These are phyloP conservation scores for Andrena minutula DNA, from an alignment of 2,888 invertebrate species.

Conservation along the genomic window DNA sequence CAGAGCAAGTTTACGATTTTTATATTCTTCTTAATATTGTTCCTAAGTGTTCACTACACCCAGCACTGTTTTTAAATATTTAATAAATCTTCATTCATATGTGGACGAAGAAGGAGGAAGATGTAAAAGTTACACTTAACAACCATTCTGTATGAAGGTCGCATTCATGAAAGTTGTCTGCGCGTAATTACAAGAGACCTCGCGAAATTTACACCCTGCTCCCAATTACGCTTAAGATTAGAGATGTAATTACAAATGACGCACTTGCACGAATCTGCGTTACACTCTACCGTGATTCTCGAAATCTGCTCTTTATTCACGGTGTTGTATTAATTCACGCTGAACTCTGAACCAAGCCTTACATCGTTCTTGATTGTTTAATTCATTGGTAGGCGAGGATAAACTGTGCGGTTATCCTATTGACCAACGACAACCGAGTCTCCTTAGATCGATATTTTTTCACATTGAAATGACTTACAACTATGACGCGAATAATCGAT, in stretches of 20 bases:
- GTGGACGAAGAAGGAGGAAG: background rate
- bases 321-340: conserved; percentile 32
- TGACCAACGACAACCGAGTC: background rate
- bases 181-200: conserved; percentile 56
- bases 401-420: background rate
- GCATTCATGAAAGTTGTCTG: conserved; percentile 49
- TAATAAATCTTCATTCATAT: background rate
- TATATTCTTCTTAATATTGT: no score
- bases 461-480: no score
- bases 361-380: conserved; percentile 5
- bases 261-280: conserved; percentile 53
- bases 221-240: conserved; percentile 59
- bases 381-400: background rate
- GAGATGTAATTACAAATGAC: conserved; percentile 68
- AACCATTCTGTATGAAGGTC: conserved; percentile 31
- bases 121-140: conserved; percentile 12
- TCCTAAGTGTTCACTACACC: no score
- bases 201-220: conserved; percentile 53
- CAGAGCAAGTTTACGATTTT: no score
- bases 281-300: conserved; percentile 47
- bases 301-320: conserved; percentile 38
- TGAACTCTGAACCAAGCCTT: background rate
- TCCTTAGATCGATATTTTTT: background rate
- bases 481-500: no score
- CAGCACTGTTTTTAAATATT: background rate